Evolutionary conservation across 1,140 invertebrate species (phyloP).

Genomic region (Limonius californicus): DNA sequence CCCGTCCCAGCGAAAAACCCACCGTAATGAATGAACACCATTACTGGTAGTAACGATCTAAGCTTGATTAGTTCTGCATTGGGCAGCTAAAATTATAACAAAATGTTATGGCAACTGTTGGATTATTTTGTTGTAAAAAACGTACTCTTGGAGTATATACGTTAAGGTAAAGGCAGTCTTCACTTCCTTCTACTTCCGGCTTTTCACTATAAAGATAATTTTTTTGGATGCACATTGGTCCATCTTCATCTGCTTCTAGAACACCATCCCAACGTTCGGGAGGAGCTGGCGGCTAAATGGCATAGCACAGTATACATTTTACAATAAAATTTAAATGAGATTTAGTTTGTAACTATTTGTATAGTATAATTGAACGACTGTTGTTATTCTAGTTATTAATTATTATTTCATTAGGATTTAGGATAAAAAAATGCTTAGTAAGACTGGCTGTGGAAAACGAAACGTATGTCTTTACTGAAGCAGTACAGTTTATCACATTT

Average conservation of each 20-base stretch:
- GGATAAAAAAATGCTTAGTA: too few species aligned
- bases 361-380: too few species aligned
- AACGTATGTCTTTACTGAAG: too few species aligned
- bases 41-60: conserved; percentile 42
- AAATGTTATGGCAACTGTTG: neutral
- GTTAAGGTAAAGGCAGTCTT: conserved; percentile 52
- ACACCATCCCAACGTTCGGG: conserved; percentile 56
- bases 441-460: too few species aligned
- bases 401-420: too few species aligned
- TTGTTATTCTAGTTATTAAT: too few species aligned
- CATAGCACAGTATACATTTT: too few species aligned
- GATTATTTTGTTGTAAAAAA: too few species aligned
- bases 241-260: conserved; percentile 56
- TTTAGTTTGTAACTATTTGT: too few species aligned
- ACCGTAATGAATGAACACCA: conserved; percentile 64
- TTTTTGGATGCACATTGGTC: conserved; percentile 65
- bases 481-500: too few species aligned
- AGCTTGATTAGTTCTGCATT: neutral
- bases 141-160: conserved; percentile 48
- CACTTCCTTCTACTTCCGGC: conserved; percentile 42
- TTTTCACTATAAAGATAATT: conserved; percentile 46
- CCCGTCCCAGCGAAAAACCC: conserved; percentile 51
- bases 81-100: neutral
- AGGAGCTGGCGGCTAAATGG: conserved; percentile 58
- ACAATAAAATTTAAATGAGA: too few species aligned